Percentiles rank a stretch among this genome's conserved stretches.
Conservation (phyloP, 2,888 invertebrate genomes). For the Linhomoeus sp. region DNA sequence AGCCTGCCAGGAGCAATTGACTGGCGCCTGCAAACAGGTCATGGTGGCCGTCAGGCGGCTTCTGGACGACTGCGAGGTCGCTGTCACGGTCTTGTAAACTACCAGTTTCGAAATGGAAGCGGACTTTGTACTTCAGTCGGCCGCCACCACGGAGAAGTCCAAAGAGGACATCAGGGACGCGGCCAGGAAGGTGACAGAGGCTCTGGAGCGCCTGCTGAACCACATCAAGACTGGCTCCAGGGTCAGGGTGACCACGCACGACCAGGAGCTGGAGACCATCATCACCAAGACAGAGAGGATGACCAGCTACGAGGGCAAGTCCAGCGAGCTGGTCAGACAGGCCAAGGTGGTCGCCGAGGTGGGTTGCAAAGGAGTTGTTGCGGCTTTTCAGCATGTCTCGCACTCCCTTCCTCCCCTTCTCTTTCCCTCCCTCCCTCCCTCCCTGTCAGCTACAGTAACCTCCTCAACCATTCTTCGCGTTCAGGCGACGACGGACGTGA, state of each 20-base stretch:
- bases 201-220: constrained; percentile 65
- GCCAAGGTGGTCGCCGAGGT: constrained; percentile 65
- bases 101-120: too few species aligned
- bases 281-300: constrained; percentile 69
- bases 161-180: constrained; percentile 56
- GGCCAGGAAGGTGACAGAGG: constrained; percentile 53
- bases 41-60: constrained; percentile 72
- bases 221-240: constrained; percentile 50
- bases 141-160: constrained; percentile 43
- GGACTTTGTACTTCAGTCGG: too few species aligned
- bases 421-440: too few species aligned
- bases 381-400: too few species aligned
- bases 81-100: too few species aligned
- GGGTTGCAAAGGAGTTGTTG: too few species aligned
- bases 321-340: constrained; percentile 71
- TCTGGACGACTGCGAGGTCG: constrained; percentile 40
- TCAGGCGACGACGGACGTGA: constrained; percentile 68
- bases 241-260: constrained; percentile 39
- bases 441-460: too few species aligned
- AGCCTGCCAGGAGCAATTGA: constrained; percentile 60
- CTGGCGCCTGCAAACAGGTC: constrained; percentile 76
- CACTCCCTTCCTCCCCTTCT: too few species aligned
- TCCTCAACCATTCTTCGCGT: too few species aligned
- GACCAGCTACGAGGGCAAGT: constrained; percentile 37
- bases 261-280: constrained; percentile 69